These are phyloP conservation scores for Rousettus leschenaultii DNA, from an alignment of 2,113 vertebrate genomes.

Conservation along the genomic window DNA sequence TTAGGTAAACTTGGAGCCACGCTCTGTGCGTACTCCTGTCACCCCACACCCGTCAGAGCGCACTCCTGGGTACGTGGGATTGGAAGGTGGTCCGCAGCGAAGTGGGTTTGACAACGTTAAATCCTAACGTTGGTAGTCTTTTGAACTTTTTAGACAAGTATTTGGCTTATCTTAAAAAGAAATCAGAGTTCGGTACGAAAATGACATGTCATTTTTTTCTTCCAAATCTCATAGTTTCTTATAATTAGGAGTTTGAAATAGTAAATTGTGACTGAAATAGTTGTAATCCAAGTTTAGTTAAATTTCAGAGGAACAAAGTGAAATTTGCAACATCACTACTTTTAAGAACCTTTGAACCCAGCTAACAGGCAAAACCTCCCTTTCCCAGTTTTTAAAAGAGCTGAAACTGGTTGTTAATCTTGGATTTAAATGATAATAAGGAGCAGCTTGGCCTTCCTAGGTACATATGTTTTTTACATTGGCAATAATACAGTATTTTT, in stretches of 20 bases:
- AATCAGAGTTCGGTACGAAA: background rate
- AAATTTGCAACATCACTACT: background rate
- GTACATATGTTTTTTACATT: background rate
- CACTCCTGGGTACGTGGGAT: background rate
- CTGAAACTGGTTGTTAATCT: background rate
- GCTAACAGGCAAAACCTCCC: background rate
- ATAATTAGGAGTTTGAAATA: background rate
- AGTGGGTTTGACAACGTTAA: background rate
- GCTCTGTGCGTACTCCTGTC: background rate
- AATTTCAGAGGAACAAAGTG: background rate
- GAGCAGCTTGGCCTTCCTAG: background rate
- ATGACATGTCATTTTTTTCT: background rate
- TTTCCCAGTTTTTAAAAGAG: background rate
- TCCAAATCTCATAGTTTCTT: background rate
- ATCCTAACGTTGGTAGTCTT: background rate
- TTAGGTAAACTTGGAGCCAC: background rate
- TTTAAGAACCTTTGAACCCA: background rate
- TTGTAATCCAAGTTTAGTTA: background rate
- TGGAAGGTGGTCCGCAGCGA: background rate
- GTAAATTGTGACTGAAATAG: background rate
- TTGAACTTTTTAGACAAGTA: background rate
- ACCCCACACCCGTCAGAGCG: background rate
- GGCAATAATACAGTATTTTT: background rate
- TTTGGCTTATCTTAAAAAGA: background rate
- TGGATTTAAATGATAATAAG: background rate